These are phyloP conservation scores for Thunnus albacares DNA, from an alignment of 2,797 vertebrate genomes.

Conservation along the genomic window DNA sequence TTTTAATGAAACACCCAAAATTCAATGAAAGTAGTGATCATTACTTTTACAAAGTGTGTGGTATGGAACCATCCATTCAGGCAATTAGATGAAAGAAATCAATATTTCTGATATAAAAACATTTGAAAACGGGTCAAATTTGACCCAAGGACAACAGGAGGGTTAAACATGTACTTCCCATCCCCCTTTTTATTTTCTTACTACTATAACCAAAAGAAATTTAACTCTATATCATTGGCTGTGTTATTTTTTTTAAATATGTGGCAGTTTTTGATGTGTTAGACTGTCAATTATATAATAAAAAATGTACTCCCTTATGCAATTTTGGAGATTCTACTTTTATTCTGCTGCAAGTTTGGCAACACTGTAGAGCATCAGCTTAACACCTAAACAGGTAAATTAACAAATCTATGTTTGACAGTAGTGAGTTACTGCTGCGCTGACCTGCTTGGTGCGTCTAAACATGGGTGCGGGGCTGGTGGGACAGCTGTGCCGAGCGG, in stretches of 20 bases:
- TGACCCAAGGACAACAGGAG: no score
- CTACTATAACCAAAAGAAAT: neutral
- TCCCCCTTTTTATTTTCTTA: neutral
- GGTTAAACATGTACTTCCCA: neutral
- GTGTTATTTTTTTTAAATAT: neutral
- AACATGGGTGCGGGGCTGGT: slow-evolving; percentile 96
- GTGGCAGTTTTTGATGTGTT: no score
- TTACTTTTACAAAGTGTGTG: no score
- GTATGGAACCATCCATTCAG: no score
- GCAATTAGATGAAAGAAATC: no score
- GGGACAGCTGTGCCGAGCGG: slow-evolving; percentile 92
- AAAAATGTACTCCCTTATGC: neutral
- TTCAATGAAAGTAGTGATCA: no score
- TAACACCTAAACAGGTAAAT: neutral
- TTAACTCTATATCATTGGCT: neutral
- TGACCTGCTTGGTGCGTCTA: slow-evolving; percentile 98
- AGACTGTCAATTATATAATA: neutral
- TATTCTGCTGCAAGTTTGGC: neutral
- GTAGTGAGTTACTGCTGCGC: slow-evolving; percentile 5
- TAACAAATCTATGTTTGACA: neutral
- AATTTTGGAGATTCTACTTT: neutral
- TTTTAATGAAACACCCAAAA: no score
- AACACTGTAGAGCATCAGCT: neutral
- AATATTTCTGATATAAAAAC: no score
- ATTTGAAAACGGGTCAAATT: no score